Conservation (phyloP, 2,113 vertebrate genomes). For the Eurystomus gularis region DNA sequence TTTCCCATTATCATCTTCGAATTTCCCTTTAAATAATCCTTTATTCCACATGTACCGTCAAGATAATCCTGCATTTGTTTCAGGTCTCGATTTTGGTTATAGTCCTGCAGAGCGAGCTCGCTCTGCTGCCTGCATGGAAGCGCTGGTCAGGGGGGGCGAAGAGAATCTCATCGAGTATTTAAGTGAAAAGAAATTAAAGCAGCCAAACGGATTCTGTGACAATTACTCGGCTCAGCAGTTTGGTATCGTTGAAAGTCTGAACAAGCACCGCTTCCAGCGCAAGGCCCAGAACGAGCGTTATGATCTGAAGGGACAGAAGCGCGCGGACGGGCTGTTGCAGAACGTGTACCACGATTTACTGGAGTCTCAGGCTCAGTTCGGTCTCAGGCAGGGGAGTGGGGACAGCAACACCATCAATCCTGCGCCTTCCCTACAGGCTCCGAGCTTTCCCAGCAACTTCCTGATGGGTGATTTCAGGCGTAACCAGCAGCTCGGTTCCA, state of each 20-base stretch:
- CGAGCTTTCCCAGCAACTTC: slow-evolving; percentile 44
- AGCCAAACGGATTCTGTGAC: slow-evolving; percentile 74
- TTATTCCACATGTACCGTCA: slow-evolving; percentile 74
- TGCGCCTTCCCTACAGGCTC: slow-evolving; percentile 47
- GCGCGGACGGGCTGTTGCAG: slow-evolving; percentile 59
- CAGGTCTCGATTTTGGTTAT: slow-evolving; percentile 67
- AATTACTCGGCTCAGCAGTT: slow-evolving; percentile 71
- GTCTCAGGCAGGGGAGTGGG: slow-evolving; percentile 57
- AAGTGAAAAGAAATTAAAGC: slow-evolving; percentile 78
- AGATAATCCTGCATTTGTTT: slow-evolving; percentile 62
- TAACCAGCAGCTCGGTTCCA: slow-evolving; percentile 60
- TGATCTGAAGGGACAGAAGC: slow-evolving; percentile 68
- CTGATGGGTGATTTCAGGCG: slow-evolving; percentile 67
- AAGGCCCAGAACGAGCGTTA: slow-evolving; percentile 64
- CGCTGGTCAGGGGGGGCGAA: slow-evolving; percentile 65
- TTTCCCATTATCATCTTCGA: slow-evolving; percentile 62
- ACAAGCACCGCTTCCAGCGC: slow-evolving; percentile 68
- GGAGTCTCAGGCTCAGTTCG: slow-evolving; percentile 68
- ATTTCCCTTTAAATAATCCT: slow-evolving; percentile 66
- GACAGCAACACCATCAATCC: slow-evolving; percentile 28
- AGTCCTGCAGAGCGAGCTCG: slow-evolving; percentile 63
- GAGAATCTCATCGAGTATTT: slow-evolving; percentile 71
- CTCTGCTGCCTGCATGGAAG: slow-evolving; percentile 63
- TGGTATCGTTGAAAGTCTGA: slow-evolving; percentile 66
- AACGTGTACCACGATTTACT: slow-evolving; percentile 65